Evolutionary conservation across 2,113 vertebrate species (phyloP).

Genomic region (Pandion haliaetus): DNA sequence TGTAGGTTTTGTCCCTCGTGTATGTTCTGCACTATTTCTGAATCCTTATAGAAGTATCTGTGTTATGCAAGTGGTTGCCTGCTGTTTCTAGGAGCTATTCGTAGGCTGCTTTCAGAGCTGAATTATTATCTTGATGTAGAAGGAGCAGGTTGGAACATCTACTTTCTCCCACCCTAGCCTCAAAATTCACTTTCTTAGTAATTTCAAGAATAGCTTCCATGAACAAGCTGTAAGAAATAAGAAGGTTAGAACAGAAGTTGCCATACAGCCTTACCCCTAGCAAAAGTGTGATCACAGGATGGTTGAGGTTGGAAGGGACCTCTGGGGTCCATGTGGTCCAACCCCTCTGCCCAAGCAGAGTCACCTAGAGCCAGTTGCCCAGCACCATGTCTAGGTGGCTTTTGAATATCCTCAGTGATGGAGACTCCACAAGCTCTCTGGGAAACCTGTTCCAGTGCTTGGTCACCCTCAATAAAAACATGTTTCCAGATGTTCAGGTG

Average conservation of each 20-base stretch:
- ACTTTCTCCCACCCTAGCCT: background rate
- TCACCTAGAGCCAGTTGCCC: background rate
- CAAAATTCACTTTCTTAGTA: background rate
- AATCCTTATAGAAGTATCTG: background rate
- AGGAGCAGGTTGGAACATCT: background rate
- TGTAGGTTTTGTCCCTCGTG: background rate
- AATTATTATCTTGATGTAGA: background rate
- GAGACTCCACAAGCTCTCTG: background rate
- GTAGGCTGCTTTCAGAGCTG: background rate
- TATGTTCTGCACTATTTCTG: background rate
- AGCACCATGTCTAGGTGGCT: background rate
- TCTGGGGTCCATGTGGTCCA: background rate
- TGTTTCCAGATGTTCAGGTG: background rate
- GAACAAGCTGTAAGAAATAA: background rate
- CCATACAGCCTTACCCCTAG: background rate
- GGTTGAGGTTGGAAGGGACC: background rate
- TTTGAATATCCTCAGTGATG: background rate
- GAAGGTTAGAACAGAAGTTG: background rate
- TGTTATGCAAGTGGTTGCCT: background rate
- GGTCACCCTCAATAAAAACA: background rate
- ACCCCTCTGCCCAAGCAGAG: background rate
- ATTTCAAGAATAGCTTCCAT: background rate
- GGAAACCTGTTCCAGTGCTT: background rate
- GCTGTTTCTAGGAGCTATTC: background rate
- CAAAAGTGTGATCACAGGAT: background rate